Conservation (phyloP, 2,888 invertebrate species). For the Digitonthophagus gazella region DNA sequence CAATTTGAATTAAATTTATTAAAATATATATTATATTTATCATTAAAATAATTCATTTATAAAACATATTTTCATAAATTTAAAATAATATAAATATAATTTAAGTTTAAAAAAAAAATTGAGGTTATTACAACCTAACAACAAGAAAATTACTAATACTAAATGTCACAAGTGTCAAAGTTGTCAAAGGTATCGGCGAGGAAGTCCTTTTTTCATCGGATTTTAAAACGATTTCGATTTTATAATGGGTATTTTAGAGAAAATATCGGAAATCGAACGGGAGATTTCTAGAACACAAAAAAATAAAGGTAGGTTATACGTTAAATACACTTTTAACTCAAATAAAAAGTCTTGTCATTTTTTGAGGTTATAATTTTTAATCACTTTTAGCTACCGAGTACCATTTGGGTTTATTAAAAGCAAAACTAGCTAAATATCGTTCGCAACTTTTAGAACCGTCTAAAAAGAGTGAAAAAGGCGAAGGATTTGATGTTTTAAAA, state of each 20-base stretch:
- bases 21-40: not conserved
- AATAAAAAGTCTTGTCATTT: too few relatives aligned
- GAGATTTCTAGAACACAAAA: slow-evolving; percentile 99
- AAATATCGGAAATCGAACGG: slow-evolving; percentile 97
- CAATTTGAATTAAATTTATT: not conserved
- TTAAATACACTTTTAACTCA: not conserved
- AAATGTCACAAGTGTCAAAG: slow-evolving; percentile 25
- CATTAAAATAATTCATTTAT: too few relatives aligned
- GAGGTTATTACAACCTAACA: not conserved
- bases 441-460: slow-evolving; percentile 92
- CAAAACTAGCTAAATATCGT: slow-evolving; percentile 92
- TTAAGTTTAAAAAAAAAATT: too few relatives aligned
- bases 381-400: slow-evolving; percentile 89
- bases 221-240: not conserved
- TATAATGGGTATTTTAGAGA: slow-evolving; percentile 96
- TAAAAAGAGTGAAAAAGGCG: slow-evolving; percentile 92
- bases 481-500: slow-evolving; percentile 98
- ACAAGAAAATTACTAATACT: not conserved
- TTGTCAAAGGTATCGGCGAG: slow-evolving; percentile 4
- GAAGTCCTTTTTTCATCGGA: not conserved
- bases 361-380: slow-evolving; percentile 14
- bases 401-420: slow-evolving; percentile 96
- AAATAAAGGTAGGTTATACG: slow-evolving; percentile 80
- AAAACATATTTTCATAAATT: too few relatives aligned
- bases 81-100: too few relatives aligned